Conservation (phyloP, 2,113 vertebrate species). For the Ciconia stormi region DNA sequence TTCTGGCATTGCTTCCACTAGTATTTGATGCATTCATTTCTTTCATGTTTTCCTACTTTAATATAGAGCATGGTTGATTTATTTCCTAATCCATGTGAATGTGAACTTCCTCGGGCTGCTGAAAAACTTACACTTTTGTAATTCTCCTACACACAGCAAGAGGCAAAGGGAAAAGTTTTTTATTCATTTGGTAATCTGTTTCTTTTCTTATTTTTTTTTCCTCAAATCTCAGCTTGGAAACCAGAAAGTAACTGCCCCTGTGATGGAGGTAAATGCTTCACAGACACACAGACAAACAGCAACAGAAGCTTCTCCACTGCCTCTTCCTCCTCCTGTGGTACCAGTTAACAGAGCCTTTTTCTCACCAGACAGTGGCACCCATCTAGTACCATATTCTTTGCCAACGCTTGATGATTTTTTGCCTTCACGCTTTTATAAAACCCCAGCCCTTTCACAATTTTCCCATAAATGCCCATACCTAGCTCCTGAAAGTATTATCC, state of each 20-base stretch:
- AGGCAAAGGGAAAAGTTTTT: conserved; percentile 55
- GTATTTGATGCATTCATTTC: conserved; percentile 23
- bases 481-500: conserved; percentile 3
- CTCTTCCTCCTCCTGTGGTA: conserved; percentile 59
- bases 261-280: conserved; percentile 76
- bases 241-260: conserved; percentile 72
- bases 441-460: conserved; percentile 66
- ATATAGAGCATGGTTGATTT: conserved; percentile 43
- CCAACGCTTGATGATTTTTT: conserved; percentile 59
- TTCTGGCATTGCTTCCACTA: conserved; percentile 63
- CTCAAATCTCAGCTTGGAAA: conserved; percentile 77
- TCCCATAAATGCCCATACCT: conserved; percentile 35
- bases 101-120: conserved; percentile 35
- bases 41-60: conserved; percentile 36
- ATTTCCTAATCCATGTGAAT: conserved; percentile 65
- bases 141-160: conserved; percentile 43
- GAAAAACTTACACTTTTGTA: conserved; percentile 36
- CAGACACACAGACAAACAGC: conserved; percentile 72
- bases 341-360: conserved; percentile 59
- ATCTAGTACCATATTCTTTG: conserved; percentile 75
- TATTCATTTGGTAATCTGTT: conserved; percentile 67
- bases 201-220: conserved; percentile 69
- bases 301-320: conserved; percentile 63
- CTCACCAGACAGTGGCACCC: conserved; percentile 69
- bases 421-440: conserved; percentile 73